Conservation (phyloP, 2,113 vertebrate species). For the Hemiscyllium ocellatum region DNA sequence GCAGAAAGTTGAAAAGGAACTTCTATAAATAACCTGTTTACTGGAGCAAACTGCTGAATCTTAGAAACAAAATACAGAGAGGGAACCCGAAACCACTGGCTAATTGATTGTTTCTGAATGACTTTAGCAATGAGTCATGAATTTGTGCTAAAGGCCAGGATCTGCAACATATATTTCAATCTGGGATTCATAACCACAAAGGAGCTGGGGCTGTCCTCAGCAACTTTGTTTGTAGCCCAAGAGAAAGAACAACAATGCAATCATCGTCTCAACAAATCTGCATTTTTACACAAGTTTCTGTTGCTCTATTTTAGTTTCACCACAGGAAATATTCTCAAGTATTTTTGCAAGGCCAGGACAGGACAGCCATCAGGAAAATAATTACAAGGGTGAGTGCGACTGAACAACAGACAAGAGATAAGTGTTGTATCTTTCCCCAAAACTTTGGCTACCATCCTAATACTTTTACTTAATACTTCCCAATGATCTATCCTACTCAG, state of each 20-base stretch:
- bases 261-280: background rate
- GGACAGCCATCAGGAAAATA: background rate
- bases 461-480: background rate
- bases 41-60: constrained; percentile 18
- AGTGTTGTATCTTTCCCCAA: background rate
- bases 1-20: background rate
- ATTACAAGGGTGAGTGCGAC: background rate
- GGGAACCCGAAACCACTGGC: background rate
- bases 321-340: no score
- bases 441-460: background rate
- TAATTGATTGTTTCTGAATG: background rate
- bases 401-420: background rate
- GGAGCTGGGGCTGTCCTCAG: background rate
- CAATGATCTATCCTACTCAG: background rate
- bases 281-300: background rate
- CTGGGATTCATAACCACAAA: background rate
- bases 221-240: background rate
- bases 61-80: constrained; percentile 15
- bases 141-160: background rate
- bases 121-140: background rate
- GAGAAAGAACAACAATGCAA: background rate
- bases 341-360: background rate
- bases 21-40: constrained; percentile 17
- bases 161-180: constrained; percentile 1
- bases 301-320: background rate